These are phyloP conservation scores for Leptobrachium leishanense DNA, from an alignment of 2,113 vertebrate species.

Conservation along the genomic window DNA sequence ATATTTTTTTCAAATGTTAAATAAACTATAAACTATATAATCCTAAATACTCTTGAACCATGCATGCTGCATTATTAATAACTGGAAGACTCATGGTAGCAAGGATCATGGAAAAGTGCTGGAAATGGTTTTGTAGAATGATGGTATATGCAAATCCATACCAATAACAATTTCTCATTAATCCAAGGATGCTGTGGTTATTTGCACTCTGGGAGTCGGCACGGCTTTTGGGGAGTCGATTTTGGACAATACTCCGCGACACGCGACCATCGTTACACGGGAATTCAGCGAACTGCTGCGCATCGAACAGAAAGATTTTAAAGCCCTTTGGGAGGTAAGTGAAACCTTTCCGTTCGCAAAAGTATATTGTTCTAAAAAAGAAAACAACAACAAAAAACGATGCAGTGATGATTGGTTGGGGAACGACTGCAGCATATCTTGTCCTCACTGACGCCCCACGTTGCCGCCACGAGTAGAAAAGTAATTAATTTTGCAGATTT, in stretches of 20 bases:
- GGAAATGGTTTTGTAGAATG: too few species aligned
- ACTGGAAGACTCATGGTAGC: too few species aligned
- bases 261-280: slow-evolving; percentile 92
- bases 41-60: too few species aligned
- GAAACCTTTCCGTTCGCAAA: slow-evolving; percentile 47
- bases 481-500: slow-evolving; percentile 52
- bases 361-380: not conserved
- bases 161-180: slow-evolving; percentile 1
- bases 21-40: too few species aligned
- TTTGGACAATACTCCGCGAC: slow-evolving; percentile 94
- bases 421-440: not conserved
- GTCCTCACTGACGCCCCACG: not conserved
- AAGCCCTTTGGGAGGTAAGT: slow-evolving; percentile 93
- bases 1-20: too few species aligned
- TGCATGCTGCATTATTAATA: too few species aligned
- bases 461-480: slow-evolving; percentile 43
- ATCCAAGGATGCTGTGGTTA: slow-evolving; percentile 87
- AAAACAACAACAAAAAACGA: not conserved
- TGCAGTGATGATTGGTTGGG: not conserved
- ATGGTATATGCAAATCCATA: not conserved
- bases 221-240: slow-evolving; percentile 97
- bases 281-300: slow-evolving; percentile 91
- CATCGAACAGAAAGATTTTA: slow-evolving; percentile 94
- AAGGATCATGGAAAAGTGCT: too few species aligned
- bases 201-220: slow-evolving; percentile 93